Evolutionary conservation across 2,888 invertebrate species (phyloP).

Genomic region (Ormia ochracea): DNA sequence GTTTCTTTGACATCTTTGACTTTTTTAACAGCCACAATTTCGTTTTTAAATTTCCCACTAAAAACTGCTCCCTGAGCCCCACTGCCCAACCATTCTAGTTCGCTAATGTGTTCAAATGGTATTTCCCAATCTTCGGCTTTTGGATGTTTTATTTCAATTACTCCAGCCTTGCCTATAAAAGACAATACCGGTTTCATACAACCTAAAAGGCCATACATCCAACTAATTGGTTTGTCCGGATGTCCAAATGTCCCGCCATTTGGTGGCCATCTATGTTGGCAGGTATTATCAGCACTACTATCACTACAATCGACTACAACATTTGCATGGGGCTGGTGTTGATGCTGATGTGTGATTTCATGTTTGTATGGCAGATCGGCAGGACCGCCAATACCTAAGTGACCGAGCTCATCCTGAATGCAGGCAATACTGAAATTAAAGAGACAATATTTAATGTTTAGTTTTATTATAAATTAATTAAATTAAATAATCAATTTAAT

Average conservation of each 20-base stretch:
- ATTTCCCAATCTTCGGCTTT: constrained; percentile 93
- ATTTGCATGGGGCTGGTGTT: constrained; percentile 66
- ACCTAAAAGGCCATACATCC: constrained; percentile 90
- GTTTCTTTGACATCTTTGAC: constrained; percentile 94
- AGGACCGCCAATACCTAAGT: constrained; percentile 75
- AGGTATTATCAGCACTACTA: constrained; percentile 76
- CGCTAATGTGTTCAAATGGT: constrained; percentile 91
- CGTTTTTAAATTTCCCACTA: constrained; percentile 87
- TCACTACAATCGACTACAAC: constrained; percentile 73
- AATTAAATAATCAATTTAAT: too few relatives aligned
- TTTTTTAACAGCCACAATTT: constrained; percentile 97
- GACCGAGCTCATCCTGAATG: constrained; percentile 81
- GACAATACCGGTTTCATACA: constrained; percentile 92
- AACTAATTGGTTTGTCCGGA: constrained; percentile 80
- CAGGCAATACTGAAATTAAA: constrained; percentile 80
- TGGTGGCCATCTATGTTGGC: constrained; percentile 78
- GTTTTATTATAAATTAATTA: background rate
- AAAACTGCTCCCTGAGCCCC: constrained; percentile 98
- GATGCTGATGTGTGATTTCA: constrained; percentile 62
- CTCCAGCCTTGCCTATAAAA: constrained; percentile 88
- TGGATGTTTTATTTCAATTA: constrained; percentile 81
- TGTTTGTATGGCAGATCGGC: constrained; percentile 73
- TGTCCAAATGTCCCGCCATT: constrained; percentile 76
- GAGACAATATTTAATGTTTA: constrained; percentile 33
- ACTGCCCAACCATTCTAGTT: constrained; percentile 93